Evolutionary conservation across 2,888 invertebrate species (phyloP).

Genomic region (Matsumyia berberina): DNA sequence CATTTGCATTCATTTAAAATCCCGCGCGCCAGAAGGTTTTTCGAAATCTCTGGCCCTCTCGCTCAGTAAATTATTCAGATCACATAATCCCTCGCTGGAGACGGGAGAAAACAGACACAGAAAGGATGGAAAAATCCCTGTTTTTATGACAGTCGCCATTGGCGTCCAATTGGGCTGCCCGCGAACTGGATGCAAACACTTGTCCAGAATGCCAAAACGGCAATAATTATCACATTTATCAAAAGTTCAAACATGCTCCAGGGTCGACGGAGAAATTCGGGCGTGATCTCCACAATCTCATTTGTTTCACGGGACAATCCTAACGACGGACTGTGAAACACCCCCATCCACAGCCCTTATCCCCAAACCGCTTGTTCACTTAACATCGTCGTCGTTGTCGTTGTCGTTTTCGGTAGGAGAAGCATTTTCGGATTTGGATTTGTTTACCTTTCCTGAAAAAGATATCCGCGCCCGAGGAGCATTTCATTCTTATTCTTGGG

Average conservation of each 20-base stretch:
- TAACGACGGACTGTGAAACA: constrained; percentile 27
- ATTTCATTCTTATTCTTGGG: constrained; percentile 17
- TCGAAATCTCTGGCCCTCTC: constrained; percentile 32
- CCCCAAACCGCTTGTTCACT: constrained; percentile 26
- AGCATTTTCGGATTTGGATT: constrained; percentile 49
- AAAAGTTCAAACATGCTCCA: constrained; percentile 64
- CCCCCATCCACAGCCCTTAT: not conserved
- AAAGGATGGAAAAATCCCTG: constrained; percentile 15
- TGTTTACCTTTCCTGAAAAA: constrained; percentile 73
- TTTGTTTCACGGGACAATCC: constrained; percentile 42
- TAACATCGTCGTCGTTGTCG: constrained; percentile 17
- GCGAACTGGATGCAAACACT: constrained; percentile 72
- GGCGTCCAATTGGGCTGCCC: constrained; percentile 63
- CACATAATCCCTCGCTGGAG: constrained; percentile 62
- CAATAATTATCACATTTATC: constrained; percentile 76
- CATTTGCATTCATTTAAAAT: constrained; percentile 68
- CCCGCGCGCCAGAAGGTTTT: constrained; percentile 59
- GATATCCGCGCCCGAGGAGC: constrained; percentile 59
- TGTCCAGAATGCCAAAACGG: constrained; percentile 75
- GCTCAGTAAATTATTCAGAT: constrained; percentile 72
- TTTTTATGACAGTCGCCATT: constrained; percentile 49
- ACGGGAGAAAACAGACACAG: not conserved
- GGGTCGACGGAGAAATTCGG: constrained; percentile 33
- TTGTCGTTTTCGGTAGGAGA: no score
- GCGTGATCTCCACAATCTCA: constrained; percentile 49